Conservation (phyloP, 2,797 vertebrate species). For the Crocidura indochinensis region DNA sequence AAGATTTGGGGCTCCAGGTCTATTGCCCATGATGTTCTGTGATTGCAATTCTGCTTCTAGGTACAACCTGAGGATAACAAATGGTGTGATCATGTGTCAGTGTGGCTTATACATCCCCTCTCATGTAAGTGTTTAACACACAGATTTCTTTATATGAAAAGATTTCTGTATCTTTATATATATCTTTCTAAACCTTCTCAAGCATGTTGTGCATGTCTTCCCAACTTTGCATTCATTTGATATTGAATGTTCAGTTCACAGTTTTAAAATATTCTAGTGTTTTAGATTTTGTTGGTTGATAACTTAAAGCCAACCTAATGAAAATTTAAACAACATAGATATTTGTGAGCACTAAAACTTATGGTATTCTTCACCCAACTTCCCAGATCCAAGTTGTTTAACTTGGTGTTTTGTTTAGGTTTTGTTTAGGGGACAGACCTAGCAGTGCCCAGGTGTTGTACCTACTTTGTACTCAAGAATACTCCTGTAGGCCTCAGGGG, state of each 20-base stretch:
- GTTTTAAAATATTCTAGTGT: too few relatives aligned
- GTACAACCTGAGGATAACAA: constrained; percentile 92
- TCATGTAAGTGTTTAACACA: constrained; percentile 89
- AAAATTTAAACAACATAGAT: neutral
- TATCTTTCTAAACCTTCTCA: neutral
- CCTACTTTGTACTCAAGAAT: too few relatives aligned
- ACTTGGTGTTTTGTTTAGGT: too few relatives aligned
- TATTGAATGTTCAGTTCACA: neutral
- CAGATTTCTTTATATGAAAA: neutral
- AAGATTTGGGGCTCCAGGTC: neutral
- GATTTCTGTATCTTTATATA: neutral
- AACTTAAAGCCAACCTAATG: neutral
- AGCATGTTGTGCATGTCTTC: neutral
- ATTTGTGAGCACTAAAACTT: too few relatives aligned
- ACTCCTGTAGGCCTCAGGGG: too few relatives aligned
- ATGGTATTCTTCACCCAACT: too few relatives aligned
- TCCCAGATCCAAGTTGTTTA: too few relatives aligned
- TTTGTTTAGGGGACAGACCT: too few relatives aligned
- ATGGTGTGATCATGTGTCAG: constrained; percentile 91
- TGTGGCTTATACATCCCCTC: constrained; percentile 95
- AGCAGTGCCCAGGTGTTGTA: too few relatives aligned
- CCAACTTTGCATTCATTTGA: neutral
- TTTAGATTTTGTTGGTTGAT: too few relatives aligned
- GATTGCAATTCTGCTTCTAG: constrained; percentile 88
- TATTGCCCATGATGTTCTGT: constrained; percentile 10